Conservation (phyloP, 2,797 vertebrate species). For the Bradypodion ventrale region DNA sequence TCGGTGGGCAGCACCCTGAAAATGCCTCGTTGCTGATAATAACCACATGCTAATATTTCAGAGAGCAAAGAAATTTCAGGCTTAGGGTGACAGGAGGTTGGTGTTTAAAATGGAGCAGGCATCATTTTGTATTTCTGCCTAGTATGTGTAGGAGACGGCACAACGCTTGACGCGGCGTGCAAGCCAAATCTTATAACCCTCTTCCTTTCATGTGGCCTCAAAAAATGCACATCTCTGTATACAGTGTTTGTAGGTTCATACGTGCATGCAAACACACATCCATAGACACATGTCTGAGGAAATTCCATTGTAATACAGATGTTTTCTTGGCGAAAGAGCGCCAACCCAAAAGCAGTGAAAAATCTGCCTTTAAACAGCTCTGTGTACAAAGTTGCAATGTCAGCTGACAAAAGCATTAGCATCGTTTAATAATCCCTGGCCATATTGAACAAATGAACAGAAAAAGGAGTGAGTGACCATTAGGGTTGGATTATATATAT, state of each 20-base stretch:
- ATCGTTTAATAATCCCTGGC: constrained; percentile 32
- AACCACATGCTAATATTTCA: accelerated
- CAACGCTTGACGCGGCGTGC: neutral
- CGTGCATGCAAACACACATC: too few relatives aligned
- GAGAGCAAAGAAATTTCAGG: neutral
- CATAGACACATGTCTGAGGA: neutral
- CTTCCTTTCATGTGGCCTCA: neutral
- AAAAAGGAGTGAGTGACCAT: neutral
- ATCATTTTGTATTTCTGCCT: neutral
- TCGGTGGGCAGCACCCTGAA: neutral
- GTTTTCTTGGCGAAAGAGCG: neutral
- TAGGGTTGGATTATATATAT: neutral
- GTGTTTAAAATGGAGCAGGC: neutral
- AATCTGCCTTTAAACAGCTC: constrained; percentile 32
- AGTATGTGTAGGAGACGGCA: neutral
- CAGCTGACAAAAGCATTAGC: constrained; percentile 19
- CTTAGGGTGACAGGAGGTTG: neutral
- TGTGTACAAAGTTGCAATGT: constrained; percentile 16
- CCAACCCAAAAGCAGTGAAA: neutral
- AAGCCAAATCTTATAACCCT: neutral
- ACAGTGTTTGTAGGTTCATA: too few relatives aligned
- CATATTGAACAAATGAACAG: neutral
- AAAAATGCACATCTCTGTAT: neutral
- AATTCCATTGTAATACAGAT: neutral
- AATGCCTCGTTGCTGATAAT: neutral